phyloP scores from a whole-genome alignment of 2,113 vertebrate genomes.

The Mobula birostris region DNA sequence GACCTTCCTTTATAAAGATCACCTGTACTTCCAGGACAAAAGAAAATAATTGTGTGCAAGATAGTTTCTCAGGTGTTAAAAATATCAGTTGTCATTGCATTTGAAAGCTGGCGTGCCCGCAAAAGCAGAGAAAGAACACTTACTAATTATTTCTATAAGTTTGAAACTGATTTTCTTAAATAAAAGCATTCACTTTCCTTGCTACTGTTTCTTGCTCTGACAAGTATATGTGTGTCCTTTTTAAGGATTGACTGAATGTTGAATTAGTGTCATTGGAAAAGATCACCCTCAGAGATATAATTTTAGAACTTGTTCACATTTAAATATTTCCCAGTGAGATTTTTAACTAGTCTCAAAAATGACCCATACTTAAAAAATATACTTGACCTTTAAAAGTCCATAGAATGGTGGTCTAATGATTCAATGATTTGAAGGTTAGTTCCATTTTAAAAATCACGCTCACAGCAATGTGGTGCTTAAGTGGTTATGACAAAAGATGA shows the following conservation, averaged over 20 bases:
- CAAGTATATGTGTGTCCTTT: not conserved
- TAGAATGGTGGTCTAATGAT: not conserved
- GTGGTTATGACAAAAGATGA: not conserved
- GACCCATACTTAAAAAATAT: not conserved
- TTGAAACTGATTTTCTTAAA: not conserved
- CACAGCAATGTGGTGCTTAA: not conserved
- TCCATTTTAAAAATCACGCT: not conserved
- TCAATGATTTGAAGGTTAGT: not conserved
- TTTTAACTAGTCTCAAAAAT: not conserved
- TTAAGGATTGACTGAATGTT: not conserved
- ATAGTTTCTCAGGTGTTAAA: not conserved
- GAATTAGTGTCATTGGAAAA: not conserved
- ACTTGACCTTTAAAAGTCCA: not conserved
- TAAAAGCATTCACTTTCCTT: not conserved
- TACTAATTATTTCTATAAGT: not conserved
- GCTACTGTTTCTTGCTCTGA: not conserved
- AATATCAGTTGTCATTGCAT: not conserved
- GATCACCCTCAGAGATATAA: not conserved
- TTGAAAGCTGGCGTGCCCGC: not conserved
- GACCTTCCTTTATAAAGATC: not conserved
- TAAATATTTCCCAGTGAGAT: not conserved
- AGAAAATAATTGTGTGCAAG: not conserved
- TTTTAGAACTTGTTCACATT: not conserved
- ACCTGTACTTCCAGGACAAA: not conserved
- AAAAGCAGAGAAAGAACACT: not conserved